These are phyloP conservation scores for Phengaris arion DNA, from an alignment of 2,888 invertebrate genomes.

Conservation along the genomic window DNA sequence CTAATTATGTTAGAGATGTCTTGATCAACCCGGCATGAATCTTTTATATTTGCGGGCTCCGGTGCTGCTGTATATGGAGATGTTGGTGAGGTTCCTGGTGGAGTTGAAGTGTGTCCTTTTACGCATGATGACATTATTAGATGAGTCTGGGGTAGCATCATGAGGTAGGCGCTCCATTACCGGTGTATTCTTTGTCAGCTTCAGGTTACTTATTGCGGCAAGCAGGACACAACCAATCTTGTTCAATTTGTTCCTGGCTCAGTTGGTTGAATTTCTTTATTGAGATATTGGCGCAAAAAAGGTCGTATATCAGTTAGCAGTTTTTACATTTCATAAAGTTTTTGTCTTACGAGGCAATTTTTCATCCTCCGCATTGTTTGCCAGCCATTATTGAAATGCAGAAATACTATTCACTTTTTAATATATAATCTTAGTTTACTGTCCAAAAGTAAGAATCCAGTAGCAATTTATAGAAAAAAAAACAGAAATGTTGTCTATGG, in stretches of 20 bases:
- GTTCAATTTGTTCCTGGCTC: conserved; percentile 29
- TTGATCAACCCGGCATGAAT: neutral
- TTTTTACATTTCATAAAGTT: conserved; percentile 30
- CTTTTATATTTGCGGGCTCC: neutral
- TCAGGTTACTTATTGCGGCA: conserved; percentile 33
- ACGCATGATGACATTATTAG: neutral
- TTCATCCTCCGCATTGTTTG: neutral
- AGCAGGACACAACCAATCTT: conserved; percentile 32
- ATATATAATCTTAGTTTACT: too few relatives aligned
- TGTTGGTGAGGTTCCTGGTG: neutral
- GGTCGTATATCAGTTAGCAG: conserved; percentile 29
- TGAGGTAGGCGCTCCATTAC: neutral
- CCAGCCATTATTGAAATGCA: too few relatives aligned
- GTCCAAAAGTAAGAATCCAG: too few relatives aligned
- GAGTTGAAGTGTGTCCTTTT: neutral
- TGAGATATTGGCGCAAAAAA: conserved; percentile 32
- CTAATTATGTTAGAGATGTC: neutral
- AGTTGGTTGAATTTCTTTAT: conserved; percentile 31
- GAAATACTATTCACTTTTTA: too few relatives aligned
- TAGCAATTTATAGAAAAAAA: too few relatives aligned
- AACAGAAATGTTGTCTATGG: too few relatives aligned
- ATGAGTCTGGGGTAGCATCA: neutral
- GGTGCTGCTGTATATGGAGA: neutral
- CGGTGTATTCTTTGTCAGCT: conserved; percentile 35
- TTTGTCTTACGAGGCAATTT: conserved; percentile 7